A percentile compares a stretch with the other conserved stretches of the same genome.
Evolutionary conservation across 2,888 invertebrate genomes (phyloP).

Genomic region (Heliconius hortense): DNA sequence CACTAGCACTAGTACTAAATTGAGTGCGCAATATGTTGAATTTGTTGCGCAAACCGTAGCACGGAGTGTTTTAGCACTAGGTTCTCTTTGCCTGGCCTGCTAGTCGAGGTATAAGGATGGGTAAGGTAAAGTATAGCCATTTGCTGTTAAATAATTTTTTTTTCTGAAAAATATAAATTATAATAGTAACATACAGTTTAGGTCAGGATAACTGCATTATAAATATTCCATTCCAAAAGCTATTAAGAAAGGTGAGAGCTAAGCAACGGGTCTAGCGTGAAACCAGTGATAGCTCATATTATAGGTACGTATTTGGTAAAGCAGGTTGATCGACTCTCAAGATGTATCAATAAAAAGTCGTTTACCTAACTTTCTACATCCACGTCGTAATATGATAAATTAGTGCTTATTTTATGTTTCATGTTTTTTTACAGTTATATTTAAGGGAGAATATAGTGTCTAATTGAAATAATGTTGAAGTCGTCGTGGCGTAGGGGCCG

Average conservation of each 20-base stretch:
- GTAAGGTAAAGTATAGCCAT: no score
- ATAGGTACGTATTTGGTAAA: constrained; percentile 46
- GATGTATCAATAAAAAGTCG: constrained; percentile 61
- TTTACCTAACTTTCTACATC: constrained; percentile 66
- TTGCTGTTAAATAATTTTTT: no score
- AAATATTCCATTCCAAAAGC: constrained; percentile 25
- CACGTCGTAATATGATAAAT: constrained; percentile 19
- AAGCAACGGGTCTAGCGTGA: constrained; percentile 57
- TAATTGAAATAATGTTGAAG: no score
- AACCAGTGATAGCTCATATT: constrained; percentile 62
- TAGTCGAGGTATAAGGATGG: no score
- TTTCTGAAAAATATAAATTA: no score
- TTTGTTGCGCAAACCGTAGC: no score
- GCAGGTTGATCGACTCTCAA: constrained; percentile 52
- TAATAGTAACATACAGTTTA: neutral
- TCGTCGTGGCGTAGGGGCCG: no score
- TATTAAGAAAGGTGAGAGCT: constrained; percentile 66
- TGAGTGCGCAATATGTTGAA: no score
- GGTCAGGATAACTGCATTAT: neutral
- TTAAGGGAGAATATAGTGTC: neutral
- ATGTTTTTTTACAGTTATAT: neutral
- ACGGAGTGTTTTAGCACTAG: no score
- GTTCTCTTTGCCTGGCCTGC: no score
- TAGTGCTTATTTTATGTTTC: neutral
- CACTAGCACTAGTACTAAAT: no score